Evolutionary conservation across 2,113 vertebrate genomes (phyloP).

Genomic region (Gobius niger): DNA sequence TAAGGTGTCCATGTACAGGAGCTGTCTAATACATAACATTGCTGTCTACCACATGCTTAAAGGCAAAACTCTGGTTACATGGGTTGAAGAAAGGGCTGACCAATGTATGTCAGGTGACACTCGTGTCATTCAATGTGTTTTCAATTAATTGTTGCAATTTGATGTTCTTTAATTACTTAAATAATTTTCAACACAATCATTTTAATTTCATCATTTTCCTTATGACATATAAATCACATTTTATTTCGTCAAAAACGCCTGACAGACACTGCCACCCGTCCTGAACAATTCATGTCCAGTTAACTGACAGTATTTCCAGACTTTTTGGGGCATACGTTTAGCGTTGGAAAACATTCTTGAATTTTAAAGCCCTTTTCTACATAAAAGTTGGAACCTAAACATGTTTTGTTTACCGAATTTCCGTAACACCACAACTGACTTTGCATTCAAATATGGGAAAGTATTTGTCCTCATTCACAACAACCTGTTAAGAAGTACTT

Average conservation of each 20-base stretch:
- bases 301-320: constrained; percentile 39
- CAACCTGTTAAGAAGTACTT: constrained; percentile 50
- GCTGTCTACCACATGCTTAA: constrained; percentile 64
- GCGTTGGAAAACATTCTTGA: constrained; percentile 75
- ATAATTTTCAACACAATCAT: no score
- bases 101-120: constrained; percentile 45
- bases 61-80: constrained; percentile 43
- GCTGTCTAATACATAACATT: constrained; percentile 61
- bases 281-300: constrained; percentile 21
- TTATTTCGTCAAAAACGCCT: not conserved
- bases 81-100: constrained; percentile 45
- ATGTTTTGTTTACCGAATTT: constrained; percentile 44
- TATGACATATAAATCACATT: not conserved
- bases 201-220: not conserved
- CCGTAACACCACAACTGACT: constrained; percentile 41
- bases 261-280: constrained; percentile 41
- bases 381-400: constrained; percentile 68
- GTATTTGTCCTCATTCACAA: constrained; percentile 57
- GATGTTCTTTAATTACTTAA: no score
- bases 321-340: constrained; percentile 59
- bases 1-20: constrained; percentile 46
- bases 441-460: constrained; percentile 49
- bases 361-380: constrained; percentile 68
- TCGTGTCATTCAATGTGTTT: not conserved
- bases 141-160: not conserved